Conservation (phyloP, 2,888 invertebrate species). For the Carabus problematicus region DNA sequence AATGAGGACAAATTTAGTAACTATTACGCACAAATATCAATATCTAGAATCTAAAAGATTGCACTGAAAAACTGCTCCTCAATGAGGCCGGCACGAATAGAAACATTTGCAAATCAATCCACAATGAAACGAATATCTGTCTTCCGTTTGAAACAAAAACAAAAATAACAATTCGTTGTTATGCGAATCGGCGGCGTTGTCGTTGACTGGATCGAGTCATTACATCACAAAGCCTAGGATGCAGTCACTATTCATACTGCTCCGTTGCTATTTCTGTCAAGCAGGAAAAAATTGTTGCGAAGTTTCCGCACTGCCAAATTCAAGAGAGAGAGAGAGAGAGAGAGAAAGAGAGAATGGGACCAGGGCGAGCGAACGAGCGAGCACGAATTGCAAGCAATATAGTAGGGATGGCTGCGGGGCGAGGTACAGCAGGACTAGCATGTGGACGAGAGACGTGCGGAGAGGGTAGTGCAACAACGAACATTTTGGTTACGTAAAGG, state of each 20-base stretch:
- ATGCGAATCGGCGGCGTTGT: no score
- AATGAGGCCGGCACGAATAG: no score
- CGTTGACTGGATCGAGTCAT: no score
- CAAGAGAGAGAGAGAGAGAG: constrained; percentile 35
- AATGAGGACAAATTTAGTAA: not conserved
- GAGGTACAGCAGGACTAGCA: constrained; percentile 7
- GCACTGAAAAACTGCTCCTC: no score
- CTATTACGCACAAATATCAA: not conserved
- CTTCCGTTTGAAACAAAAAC: no score
- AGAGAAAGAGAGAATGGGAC: no score
- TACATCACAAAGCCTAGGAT: not conserved
- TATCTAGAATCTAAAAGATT: no score
- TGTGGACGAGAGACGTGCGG: constrained; percentile 6
- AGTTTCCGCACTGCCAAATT: constrained; percentile 39
- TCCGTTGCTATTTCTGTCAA: constrained; percentile 32
- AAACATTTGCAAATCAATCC: no score
- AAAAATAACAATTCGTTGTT: no score
- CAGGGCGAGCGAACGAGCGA: no score
- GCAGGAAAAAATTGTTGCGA: constrained; percentile 39
- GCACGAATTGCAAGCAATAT: no score
- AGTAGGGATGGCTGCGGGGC: not conserved
- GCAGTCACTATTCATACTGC: constrained; percentile 7
- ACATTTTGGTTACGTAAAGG: constrained; percentile 34
- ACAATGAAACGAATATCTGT: no score
- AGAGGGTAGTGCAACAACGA: not conserved